Evolutionary conservation across 2,797 vertebrate species (phyloP).

Genomic region (Crocodylus rhombifer): DNA sequence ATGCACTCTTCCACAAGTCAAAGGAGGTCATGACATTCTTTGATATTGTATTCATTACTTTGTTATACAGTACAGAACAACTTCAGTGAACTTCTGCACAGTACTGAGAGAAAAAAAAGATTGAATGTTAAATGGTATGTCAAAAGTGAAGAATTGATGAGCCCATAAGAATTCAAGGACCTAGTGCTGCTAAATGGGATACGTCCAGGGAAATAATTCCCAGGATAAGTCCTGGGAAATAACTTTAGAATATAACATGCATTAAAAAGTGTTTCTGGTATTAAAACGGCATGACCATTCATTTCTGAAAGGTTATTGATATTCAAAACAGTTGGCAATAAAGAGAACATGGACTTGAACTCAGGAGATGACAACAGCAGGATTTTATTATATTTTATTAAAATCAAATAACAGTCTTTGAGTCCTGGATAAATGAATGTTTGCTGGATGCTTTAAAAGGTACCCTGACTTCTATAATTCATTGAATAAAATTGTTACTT

Average conservation of each 20-base stretch:
- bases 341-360: background rate
- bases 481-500: background rate
- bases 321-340: background rate
- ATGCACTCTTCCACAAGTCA: background rate
- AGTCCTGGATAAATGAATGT: background rate
- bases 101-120: background rate
- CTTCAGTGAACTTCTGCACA: background rate
- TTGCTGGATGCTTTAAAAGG: background rate
- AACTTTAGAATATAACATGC: background rate
- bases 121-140: background rate
- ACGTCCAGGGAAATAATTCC: background rate
- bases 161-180: background rate
- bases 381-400: background rate
- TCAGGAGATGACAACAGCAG: background rate
- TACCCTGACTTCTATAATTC: background rate
- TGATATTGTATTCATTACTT: background rate
- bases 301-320: background rate
- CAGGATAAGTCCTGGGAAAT: background rate
- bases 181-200: background rate
- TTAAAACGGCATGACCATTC: background rate
- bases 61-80: background rate
- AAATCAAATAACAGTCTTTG: background rate
- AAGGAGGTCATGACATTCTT: background rate
- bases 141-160: background rate
- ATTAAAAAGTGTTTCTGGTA: background rate